phyloP scores from a whole-genome alignment of 2,113 vertebrate genomes.

The Ameiurus melas region DNA sequence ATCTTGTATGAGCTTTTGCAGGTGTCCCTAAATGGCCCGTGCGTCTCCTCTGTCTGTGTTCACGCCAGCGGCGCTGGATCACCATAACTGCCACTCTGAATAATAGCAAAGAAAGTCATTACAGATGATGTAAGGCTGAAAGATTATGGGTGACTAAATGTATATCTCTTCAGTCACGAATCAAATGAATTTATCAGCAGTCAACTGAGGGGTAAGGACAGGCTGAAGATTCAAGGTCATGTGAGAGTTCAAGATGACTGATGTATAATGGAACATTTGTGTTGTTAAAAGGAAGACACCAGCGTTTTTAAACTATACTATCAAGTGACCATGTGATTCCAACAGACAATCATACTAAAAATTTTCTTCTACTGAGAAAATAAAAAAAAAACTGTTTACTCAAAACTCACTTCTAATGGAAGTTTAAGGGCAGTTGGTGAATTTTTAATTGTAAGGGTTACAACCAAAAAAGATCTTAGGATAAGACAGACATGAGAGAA shows the following conservation, averaged over 20 bases:
- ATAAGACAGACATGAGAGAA: neutral
- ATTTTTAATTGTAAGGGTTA: neutral
- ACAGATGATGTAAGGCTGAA: conserved; percentile 28
- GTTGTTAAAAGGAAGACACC: neutral
- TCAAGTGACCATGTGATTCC: neutral
- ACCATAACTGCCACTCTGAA: conserved; percentile 69
- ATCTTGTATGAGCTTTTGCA: conserved; percentile 56
- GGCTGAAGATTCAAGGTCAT: conserved; percentile 51
- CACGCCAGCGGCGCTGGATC: conserved; percentile 73
- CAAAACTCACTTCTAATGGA: neutral
- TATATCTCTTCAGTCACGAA: conserved; percentile 37
- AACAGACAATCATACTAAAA: neutral
- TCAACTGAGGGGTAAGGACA: conserved; percentile 62
- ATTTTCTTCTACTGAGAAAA: neutral
- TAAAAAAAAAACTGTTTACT: neutral
- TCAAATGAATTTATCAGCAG: conserved; percentile 55
- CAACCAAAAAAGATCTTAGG: neutral
- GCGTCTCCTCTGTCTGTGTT: conserved; percentile 58
- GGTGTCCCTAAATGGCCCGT: conserved; percentile 57
- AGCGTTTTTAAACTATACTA: neutral
- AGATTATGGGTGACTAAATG: conserved; percentile 32
- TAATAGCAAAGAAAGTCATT: conserved; percentile 37
- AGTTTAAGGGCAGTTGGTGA: neutral
- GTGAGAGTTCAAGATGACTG: conserved; percentile 46
- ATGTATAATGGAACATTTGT: neutral